Base-by-base conservation (phyloP, 2,113 vertebrate genomes). In the Xenopus borealis region DNA sequence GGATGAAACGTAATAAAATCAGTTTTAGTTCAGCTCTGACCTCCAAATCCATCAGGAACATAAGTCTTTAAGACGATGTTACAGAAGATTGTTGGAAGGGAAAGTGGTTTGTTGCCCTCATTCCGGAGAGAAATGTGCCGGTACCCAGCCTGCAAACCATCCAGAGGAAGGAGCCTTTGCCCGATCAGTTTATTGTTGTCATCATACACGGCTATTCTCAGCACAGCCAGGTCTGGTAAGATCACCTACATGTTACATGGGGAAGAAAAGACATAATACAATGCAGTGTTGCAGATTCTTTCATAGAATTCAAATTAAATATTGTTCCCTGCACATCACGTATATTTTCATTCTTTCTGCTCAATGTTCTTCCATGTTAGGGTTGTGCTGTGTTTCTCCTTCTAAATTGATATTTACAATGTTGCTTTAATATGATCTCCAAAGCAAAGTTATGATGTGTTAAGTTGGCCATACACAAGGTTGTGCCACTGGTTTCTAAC, bases 21-120 rank as follows among this genome's bases (percentile, higher is more conserved):
- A 64, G 44, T 46, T 10, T 13, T 3, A 2, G 10, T 46, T 8
- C n/a, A 46, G 18, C 2, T 55, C 87, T 94, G 86, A 98, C 97
- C 97, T 89, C 97, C 97, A 62, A 99, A 98, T 16, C 97, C 97
- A 66, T 99, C 97, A 75, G 97, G 97, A 78, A 99, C 97, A 0
- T 99, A 99, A 65, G 97, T 99, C 91, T 98, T 98, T 66, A 99
- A 94, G 73, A 98, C 96, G 85, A 99, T 99, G 85, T 98, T 96
- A 91, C 97, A 99, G 92, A 99, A 99, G 82, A 99, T 86, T 0
- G 97, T 98, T 72, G 97, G 96, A 75, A 99, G 86, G 2, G 97
- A 98, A 65, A 98, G 90, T 0, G 96, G 96, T 75, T 98, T 98
- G 88, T 99, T 99, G 80, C 97, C 97, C 78, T 99, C 97, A 9